These are phyloP conservation scores for Gopherus flavomarginatus DNA, from an alignment of 2,113 vertebrate species.

Conservation along the genomic window DNA sequence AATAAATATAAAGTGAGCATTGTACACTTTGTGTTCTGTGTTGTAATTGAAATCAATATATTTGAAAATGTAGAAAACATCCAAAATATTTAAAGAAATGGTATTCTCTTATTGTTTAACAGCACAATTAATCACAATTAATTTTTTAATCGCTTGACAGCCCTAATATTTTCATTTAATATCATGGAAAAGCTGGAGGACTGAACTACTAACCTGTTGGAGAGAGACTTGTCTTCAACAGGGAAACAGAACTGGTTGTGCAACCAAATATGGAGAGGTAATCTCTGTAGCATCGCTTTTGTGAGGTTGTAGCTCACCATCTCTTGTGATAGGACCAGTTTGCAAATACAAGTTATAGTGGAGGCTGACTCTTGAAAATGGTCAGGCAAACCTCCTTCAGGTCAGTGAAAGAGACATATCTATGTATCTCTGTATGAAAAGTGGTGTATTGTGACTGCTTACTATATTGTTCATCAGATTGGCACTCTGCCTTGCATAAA, in stretches of 20 bases:
- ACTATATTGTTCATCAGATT: neutral
- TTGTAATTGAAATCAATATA: no score
- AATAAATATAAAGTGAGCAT: no score
- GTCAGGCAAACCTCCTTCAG: no score
- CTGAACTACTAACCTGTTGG: neutral
- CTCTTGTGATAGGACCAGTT: neutral
- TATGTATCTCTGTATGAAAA: neutral
- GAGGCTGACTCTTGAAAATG: no score
- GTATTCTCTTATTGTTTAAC: no score
- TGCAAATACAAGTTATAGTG: neutral
- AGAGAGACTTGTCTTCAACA: neutral
- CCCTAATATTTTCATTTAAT: no score
- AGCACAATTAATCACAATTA: no score
- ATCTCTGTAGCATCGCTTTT: neutral
- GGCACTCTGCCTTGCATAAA: neutral
- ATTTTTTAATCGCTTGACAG: no score
- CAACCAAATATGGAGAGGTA: neutral
- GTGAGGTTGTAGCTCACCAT: neutral
- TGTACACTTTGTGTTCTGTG: no score
- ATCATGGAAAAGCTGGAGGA: neutral
- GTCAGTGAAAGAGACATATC: no score
- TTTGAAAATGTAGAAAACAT: no score
- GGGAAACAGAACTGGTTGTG: neutral
- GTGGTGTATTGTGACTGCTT: neutral
- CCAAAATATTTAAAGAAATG: no score